Evolutionary conservation across 2,888 invertebrate genomes (phyloP), one percentile per base, ranked within the genome.

Genomic region (Chloromyia formosa): DNA sequence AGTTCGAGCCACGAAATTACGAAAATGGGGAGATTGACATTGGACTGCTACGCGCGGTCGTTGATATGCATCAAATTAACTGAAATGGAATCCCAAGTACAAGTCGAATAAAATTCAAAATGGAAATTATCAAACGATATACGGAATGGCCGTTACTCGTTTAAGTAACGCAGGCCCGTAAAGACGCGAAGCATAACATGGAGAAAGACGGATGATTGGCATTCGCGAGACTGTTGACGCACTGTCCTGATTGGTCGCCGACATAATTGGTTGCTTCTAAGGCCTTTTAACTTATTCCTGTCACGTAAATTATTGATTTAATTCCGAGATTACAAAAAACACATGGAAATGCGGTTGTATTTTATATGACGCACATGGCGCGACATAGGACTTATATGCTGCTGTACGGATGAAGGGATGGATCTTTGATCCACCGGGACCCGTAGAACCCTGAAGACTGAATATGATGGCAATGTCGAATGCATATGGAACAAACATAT

Each of bases 231-330:
- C 66, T 22, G 66, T 49, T 49, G 66, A 49, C 49, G 66, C 42
- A 56, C 20, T 40, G 35, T 12, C 20, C 42, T 56, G 58, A 71
- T 71, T 71, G 71, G 71, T 20, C 20, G 58, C 7, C 18, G 9
- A n/a, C 53, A 18, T 54, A 54, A 69, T 69, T 69, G 54, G 56
- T 58, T 71, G 20, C 42, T 40, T 58, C 71, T 40, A 56, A 58
- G 27, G 40, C 40, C 35, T 72, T 74, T 73, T 74, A 73, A 74
- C 73, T 74, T 76, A 76, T 76, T 76, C 76, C 68, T 76, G 76
- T 76, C 76, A 76, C 76, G 76, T 76, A 76, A 76, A 76, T 76
- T 76, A 76, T 76, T 76, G 76, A 76, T 76, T 74, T 74, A 76
- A 76, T 76, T 76, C 76, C 60, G 61, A 76, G 76, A 76, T 76